Evolutionary conservation across 2,113 vertebrate species (phyloP), one percentile per base, ranked within the genome.

Genomic region (Gnathonemus longibarbis): DNA sequence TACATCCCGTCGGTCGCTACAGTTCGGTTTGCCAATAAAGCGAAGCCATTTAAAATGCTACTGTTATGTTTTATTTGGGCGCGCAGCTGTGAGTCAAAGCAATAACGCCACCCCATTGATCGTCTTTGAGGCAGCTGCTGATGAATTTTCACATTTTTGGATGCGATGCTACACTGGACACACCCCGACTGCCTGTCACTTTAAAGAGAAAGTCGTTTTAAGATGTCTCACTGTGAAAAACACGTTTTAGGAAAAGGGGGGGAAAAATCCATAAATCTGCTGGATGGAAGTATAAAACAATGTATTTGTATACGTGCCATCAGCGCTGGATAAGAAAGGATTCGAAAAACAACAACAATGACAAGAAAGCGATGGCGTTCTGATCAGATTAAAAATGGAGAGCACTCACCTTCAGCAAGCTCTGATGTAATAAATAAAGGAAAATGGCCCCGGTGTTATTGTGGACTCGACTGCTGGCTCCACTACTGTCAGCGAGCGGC

Each of bases 391-490:
- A 42, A 80, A 80, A 53, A 42, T 9, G 27, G 62, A 24, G 27
- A 87, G 86, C 70, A 3, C 21, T 42, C 85, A 80, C 66, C 49
- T 46, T 83, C 86, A 9, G n/a, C 87, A 21, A 52, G 27, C 50
- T 83, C 70, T 84, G 70, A 88, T 84, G 70, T 84, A 66, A 88
- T 88, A 88, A 45, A 58, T 83, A 83, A 85, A 66, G 91, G 89
- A 88, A 58, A 90, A 91, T 89, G 92, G 88, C 90, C 88, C 89
- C 74, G 53, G 89, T 93, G 94, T 95, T 95, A 95, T 95, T 95
- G 94, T 96, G 95, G 95, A 95, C 93, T 92, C 92, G 42, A 94
- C 94, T 93, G 91, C 93, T 95, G 95, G 95, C 95, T 94, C 93
- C 92, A 84, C 92, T 93, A 93, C 94, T 93, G 95, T 95, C 94